phyloP scores from a whole-genome alignment of 2,797 vertebrate genomes.

The Cryptoprocta ferox region DNA sequence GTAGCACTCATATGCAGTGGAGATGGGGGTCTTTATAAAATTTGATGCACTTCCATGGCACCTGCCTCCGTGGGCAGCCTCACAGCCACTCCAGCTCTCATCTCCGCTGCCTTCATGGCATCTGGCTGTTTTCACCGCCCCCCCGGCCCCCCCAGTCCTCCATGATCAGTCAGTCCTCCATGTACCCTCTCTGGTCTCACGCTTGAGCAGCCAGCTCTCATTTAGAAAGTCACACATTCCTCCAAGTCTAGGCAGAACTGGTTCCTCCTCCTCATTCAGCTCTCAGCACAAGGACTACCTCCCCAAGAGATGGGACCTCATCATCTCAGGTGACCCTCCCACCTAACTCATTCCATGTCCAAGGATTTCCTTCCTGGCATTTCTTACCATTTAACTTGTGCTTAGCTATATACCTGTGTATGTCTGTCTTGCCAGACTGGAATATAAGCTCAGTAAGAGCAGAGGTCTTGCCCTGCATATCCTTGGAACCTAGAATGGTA shows the following conservation, averaged over 20 bases:
- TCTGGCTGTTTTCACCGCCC: neutral
- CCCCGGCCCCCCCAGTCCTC: neutral
- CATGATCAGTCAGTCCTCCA: neutral
- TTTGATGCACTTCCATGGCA: neutral
- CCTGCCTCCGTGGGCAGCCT: accelerated
- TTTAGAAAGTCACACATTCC: neutral
- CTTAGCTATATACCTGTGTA: neutral
- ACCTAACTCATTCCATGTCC: neutral
- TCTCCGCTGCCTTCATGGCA: neutral
- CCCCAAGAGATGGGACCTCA: neutral
- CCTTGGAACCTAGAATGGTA: neutral
- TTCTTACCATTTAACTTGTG: neutral
- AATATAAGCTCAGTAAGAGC: neutral
- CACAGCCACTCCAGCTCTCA: neutral
- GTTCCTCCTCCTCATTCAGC: neutral
- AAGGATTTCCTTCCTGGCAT: neutral
- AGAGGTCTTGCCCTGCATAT: neutral
- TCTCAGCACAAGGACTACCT: neutral
- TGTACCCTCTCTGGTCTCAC: neutral
- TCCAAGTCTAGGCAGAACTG: neutral
- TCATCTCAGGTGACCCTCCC: neutral
- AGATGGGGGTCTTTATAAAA: neutral
- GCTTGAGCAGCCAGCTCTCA: neutral
- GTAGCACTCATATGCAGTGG: neutral
- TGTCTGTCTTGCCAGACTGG: neutral